These are phyloP conservation scores for Andrena marginata DNA, from an alignment of 2,888 invertebrate species.

Conservation along the genomic window DNA sequence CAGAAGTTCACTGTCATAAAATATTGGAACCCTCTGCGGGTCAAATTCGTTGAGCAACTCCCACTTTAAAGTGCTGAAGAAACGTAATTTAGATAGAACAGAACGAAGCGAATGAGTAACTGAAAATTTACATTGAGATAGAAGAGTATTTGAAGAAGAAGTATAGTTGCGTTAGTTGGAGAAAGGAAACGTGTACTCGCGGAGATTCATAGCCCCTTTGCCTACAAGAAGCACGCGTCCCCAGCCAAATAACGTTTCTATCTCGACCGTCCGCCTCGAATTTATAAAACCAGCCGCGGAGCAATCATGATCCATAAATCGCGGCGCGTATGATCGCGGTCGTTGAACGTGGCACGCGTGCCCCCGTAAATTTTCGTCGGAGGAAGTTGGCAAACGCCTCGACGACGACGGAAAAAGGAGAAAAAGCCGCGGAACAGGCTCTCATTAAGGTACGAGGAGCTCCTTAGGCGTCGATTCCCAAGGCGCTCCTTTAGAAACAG, in stretches of 20 bases:
- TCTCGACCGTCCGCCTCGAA: slow-evolving; percentile 2
- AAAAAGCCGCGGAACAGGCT: slow-evolving; percentile 34
- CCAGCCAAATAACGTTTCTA: not conserved
- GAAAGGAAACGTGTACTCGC: not conserved
- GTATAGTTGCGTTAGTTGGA: not conserved
- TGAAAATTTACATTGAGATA: too few species aligned
- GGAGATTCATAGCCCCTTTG: not conserved
- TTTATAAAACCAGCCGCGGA: slow-evolving; percentile 47
- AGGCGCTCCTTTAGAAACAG: slow-evolving; percentile 73
- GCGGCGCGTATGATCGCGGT: slow-evolving; percentile 29
- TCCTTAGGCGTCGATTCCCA: slow-evolving; percentile 60
- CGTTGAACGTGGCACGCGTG: slow-evolving; percentile 41
- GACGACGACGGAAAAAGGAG: slow-evolving; percentile 8
- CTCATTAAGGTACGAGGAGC: slow-evolving; percentile 52
- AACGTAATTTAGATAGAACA: too few species aligned
- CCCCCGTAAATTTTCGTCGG: slow-evolving; percentile 39
- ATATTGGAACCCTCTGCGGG: too few species aligned
- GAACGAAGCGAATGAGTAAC: too few species aligned
- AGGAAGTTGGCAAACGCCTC: slow-evolving; percentile 44
- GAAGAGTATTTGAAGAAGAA: too few species aligned
- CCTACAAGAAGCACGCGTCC: not conserved
- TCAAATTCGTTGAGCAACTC: not conserved
- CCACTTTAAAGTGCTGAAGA: not conserved
- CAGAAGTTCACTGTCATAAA: not conserved
- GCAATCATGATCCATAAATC: slow-evolving; percentile 58